A percentile compares a stretch with the other conserved stretches of the same genome.
Conservation (phyloP, 2,113 vertebrate genomes). For the Heloderma charlesbogerti region DNA sequence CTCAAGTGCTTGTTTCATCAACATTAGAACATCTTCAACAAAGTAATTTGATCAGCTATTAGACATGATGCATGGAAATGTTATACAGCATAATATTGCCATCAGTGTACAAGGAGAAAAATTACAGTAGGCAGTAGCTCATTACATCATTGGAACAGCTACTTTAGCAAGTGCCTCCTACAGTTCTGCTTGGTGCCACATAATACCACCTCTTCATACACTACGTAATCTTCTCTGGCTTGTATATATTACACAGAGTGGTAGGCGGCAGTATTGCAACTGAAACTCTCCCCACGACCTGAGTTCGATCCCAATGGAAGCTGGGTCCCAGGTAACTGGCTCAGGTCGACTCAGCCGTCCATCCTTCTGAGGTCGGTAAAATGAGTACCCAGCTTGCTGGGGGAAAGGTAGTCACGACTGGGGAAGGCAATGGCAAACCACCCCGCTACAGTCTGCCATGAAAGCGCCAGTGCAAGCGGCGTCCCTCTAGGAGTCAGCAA, state of each 20-base stretch:
- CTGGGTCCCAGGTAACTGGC: no score
- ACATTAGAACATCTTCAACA: background rate
- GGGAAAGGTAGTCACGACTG: no score
- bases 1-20: background rate
- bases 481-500: no score
- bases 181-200: constrained; percentile 11
- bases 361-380: no score
- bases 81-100: background rate
- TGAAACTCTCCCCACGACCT: no score
- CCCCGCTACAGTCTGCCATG: no score
- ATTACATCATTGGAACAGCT: background rate
- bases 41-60: background rate
- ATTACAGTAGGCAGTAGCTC: background rate
- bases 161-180: background rate
- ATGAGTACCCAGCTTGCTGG: no score
- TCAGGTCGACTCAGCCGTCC: no score
- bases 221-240: background rate
- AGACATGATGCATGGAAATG: background rate
- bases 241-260: background rate
- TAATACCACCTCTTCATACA: background rate
- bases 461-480: no score
- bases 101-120: background rate
- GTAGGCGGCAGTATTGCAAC: no score
- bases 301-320: no score
- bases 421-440: no score